Percentiles rank a stretch among this genome's conserved stretches.
phyloP scores from a whole-genome alignment of 2,888 invertebrate genomes.

The Microdon myrmicae region DNA sequence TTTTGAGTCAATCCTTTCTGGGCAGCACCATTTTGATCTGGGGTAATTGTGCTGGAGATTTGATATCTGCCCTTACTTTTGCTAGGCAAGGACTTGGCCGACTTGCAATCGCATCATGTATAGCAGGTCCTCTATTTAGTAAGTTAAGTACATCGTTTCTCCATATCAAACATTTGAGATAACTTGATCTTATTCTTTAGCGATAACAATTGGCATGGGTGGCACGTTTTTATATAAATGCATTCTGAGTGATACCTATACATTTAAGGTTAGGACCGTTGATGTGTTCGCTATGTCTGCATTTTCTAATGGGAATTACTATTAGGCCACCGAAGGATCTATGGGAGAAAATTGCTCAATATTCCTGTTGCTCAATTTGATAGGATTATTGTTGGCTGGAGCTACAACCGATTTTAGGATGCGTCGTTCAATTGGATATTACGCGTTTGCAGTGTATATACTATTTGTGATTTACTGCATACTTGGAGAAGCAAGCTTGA shows the following conservation, averaged over 20 bases:
- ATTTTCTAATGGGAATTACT: no score
- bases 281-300: conserved; percentile 5
- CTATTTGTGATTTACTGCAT: conserved; percentile 19
- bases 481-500: conserved; percentile 23
- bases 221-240: conserved; percentile 41
- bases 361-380: conserved; percentile 53
- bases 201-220: conserved; percentile 49
- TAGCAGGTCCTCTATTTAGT: conserved; percentile 77
- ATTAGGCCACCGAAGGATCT: conserved; percentile 52
- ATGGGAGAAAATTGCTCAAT: conserved; percentile 56
- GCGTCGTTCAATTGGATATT: conserved; percentile 26
- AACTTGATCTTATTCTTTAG: conserved; percentile 17
- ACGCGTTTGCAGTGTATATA: conserved; percentile 9
- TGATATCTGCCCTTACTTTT: conserved; percentile 71
- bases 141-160: conserved; percentile 54
- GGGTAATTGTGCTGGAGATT: conserved; percentile 71
- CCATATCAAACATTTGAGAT: conserved; percentile 40
- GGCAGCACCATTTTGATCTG: conserved; percentile 74
- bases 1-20: conserved; percentile 71
- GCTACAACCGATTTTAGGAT: conserved; percentile 54
- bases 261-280: conserved; percentile 1
- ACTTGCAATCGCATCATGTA: conserved; percentile 76
- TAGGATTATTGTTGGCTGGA: conserved; percentile 48
- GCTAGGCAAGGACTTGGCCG: conserved; percentile 73
- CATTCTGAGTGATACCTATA: background rate